These are phyloP conservation scores for Watsonalla binaria DNA, from an alignment of 2,888 invertebrate genomes.

Conservation along the genomic window DNA sequence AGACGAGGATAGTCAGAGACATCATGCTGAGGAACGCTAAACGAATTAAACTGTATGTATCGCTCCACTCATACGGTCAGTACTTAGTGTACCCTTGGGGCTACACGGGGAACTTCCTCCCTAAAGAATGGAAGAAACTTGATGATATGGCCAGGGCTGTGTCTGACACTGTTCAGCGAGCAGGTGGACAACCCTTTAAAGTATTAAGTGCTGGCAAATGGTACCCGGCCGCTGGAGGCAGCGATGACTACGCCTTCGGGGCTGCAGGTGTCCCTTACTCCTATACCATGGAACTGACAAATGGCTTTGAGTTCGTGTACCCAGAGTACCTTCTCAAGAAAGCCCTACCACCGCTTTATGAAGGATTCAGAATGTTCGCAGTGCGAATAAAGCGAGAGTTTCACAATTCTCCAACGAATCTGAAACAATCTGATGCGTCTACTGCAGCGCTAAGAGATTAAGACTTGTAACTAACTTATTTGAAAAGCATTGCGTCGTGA, in stretches of 20 bases:
- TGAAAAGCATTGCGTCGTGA: slow-evolving; percentile 3
- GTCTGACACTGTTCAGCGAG: slow-evolving; percentile 53
- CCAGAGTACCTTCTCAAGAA: slow-evolving; percentile 67
- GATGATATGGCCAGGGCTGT: slow-evolving; percentile 57
- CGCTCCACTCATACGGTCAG: slow-evolving; percentile 84
- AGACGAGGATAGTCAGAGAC: slow-evolving; percentile 75
- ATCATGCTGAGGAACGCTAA: slow-evolving; percentile 68
- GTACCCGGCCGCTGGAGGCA: slow-evolving; percentile 80
- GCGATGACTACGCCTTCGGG: slow-evolving; percentile 80
- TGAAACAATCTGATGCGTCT: background rate
- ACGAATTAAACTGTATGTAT: slow-evolving; percentile 81
- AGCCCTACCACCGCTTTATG: slow-evolving; percentile 55
- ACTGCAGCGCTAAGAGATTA: background rate
- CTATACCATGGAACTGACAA: slow-evolving; percentile 81
- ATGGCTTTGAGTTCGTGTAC: slow-evolving; percentile 81
- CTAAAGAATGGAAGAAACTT: slow-evolving; percentile 67
- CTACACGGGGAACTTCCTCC: slow-evolving; percentile 68
- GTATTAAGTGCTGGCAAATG: slow-evolving; percentile 75
- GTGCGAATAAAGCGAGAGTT: slow-evolving; percentile 52
- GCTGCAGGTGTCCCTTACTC: slow-evolving; percentile 73
- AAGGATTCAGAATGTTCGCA: slow-evolving; percentile 56
- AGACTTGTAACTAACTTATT: background rate
- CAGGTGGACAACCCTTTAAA: slow-evolving; percentile 63
- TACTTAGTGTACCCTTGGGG: slow-evolving; percentile 83
- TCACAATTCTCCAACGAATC: background rate